Conservation (phyloP, 1,140 invertebrate genomes). For the Nebria ingens region DNA sequence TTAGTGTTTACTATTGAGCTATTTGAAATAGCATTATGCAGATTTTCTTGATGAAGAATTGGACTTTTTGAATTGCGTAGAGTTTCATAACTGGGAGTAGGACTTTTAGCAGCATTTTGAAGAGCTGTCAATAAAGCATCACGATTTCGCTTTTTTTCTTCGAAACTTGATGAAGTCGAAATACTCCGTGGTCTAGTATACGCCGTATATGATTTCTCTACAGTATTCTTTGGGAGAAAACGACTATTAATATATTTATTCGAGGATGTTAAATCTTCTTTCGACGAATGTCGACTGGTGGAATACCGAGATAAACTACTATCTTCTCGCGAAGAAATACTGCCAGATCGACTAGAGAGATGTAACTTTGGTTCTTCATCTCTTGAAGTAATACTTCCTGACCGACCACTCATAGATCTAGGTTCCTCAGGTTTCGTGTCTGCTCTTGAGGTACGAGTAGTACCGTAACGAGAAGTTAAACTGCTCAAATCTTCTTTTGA, state of each 20-base stretch:
- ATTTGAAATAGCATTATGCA: background rate
- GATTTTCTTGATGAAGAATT: background rate
- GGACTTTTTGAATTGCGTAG: background rate
- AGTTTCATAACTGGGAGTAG: background rate
- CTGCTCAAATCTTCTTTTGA: background rate
- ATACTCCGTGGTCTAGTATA: conserved; percentile 24
- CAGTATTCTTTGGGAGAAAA: conserved; percentile 32
- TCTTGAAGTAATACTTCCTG: no score
- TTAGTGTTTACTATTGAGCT: conserved; percentile 8
- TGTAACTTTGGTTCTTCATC: no score
- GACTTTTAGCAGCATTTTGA: conserved; percentile 1
- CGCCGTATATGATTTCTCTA: conserved; percentile 32
- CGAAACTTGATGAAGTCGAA: conserved; percentile 20
- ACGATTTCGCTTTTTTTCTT: conserved; percentile 29
- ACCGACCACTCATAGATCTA: no score
- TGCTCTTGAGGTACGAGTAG: conserved; percentile 5
- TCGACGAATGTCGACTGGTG: conserved; percentile 19
- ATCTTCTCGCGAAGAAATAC: conserved; percentile 7
- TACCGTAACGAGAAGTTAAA: background rate
- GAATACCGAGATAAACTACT: conserved; percentile 4
- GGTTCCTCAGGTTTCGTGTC: conserved; percentile 13
- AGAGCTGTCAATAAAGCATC: conserved; percentile 10
- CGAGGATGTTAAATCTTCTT: conserved; percentile 25
- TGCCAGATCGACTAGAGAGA: conserved; percentile 4
- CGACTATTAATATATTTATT: conserved; percentile 33